A percentile compares a stretch with the other conserved stretches of the same genome.
Conservation (phyloP, 2,888 invertebrate genomes). For the Strigamia transsilvanica region DNA sequence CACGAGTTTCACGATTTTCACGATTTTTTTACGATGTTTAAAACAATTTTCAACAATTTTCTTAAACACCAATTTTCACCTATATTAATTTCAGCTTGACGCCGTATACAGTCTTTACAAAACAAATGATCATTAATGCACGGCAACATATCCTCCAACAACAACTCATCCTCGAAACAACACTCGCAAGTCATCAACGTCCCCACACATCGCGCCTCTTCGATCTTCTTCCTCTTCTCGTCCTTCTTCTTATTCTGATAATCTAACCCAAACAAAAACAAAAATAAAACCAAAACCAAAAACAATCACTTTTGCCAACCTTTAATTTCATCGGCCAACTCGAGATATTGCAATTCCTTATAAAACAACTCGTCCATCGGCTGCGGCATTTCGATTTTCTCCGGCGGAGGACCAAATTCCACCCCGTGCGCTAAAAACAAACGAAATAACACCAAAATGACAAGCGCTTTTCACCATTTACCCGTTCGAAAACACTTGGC, state of each 20-base stretch:
- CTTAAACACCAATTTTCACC: conserved; percentile 59
- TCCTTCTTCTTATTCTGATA: neutral
- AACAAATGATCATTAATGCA: conserved; percentile 67
- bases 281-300: neutral
- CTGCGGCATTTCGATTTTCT: neutral
- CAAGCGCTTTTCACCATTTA: no score
- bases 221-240: conserved; percentile 55
- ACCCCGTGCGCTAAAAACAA: no score
- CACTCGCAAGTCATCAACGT: conserved; percentile 68
- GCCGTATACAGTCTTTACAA: conserved; percentile 67
- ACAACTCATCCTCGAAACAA: conserved; percentile 69
- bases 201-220: conserved; percentile 63
- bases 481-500: no score
- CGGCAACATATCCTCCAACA: conserved; percentile 64
- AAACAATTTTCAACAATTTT: no score
- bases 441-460: no score
- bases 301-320: neutral
- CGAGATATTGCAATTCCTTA: neutral
- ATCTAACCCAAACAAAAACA: neutral
- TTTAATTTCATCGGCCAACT: neutral
- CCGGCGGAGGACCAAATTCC: no score
- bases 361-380: neutral
- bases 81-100: conserved; percentile 52
- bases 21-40: no score
- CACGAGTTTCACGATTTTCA: no score